phyloP scores from a whole-genome alignment of 2,888 invertebrate genomes.

The Buathra laborator region DNA sequence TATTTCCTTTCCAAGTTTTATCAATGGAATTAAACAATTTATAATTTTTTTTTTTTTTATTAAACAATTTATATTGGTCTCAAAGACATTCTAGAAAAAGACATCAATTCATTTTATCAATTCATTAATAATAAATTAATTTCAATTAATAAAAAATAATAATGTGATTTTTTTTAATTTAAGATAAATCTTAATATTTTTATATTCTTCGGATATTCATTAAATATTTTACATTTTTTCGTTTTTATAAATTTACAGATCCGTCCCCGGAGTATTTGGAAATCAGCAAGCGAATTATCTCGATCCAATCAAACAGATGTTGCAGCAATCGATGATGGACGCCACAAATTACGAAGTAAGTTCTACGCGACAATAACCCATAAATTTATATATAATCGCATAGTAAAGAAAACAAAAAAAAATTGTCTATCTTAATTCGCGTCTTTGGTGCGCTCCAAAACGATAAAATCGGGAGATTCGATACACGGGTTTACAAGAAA shows the following conservation, averaged over 20 bases:
- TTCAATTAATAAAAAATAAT: too few species aligned
- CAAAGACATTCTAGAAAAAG: neutral
- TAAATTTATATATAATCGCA: neutral
- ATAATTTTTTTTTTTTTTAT: too few species aligned
- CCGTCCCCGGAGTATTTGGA: constrained; percentile 98
- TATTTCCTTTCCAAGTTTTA: neutral
- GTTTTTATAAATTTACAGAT: constrained; percentile 85
- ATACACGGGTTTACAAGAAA: constrained; percentile 78
- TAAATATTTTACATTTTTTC: neutral
- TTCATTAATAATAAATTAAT: too few species aligned
- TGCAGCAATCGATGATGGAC: constrained; percentile 92
- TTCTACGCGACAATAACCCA: neutral
- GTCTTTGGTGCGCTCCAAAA: constrained; percentile 34
- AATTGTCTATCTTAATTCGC: neutral
- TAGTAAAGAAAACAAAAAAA: neutral
- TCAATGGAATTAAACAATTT: neutral
- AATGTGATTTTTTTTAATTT: too few species aligned
- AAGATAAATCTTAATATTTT: too few species aligned
- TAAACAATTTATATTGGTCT: too few species aligned
- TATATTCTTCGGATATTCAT: too few species aligned
- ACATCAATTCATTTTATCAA: neutral
- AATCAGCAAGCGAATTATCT: constrained; percentile 96
- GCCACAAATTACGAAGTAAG: constrained; percentile 89
- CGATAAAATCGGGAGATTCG: constrained; percentile 74
- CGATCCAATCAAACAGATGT: constrained; percentile 97